Base-by-base conservation (phyloP, 2,888 invertebrate species). In the Sialis lutaria region DNA sequence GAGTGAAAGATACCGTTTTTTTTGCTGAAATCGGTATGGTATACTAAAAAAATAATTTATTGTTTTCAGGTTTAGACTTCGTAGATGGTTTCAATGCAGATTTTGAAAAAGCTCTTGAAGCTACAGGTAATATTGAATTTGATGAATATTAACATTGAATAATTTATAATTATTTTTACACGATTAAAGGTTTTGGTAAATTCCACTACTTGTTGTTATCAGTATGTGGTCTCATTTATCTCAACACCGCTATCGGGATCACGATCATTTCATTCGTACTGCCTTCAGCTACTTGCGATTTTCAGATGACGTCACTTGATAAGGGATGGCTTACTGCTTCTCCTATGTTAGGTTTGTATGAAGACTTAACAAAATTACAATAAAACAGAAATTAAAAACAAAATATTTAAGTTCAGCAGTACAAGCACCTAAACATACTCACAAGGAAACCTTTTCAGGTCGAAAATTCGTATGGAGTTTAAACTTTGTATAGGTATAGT, bases 201-300 rank as follows among this genome's bases (percentile, higher is more conserved):
- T 89, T 88, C 67, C 88, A 89, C 63, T 77, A 79, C 60, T 73
- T 77, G 55, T 67, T 89, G 54, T 65, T 87, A 61, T 71, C 81
- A 48, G 65, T 88, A 63, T 80, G 82, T 56, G 87, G 87, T 22
- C 68, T 86, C 58, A 86, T 88, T 52, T 87, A 86, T 61, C 69
- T 85, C 54, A 85, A 86, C 67, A 85, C 86, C 42, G 86, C 88
- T 47, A 75, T 89, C 53, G 86, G 82, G 33, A 79, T 83, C 57
- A 81, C 82, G 44, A 84, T 79, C 54, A 73, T 88, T 51, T 87
- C 87, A 40, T 86, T 89, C 61, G 80, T 89, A 49, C 65, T 90
- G 49, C 88, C 89, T 5, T 77, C 87, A 5, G 88, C 86, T 44
- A 80, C 82, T 61, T 85, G 85, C 67, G 85, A 85, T 65, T 84